These are phyloP conservation scores for Standfussiana lucernea DNA, from an alignment of 2,888 invertebrate genomes.

Conservation along the genomic window DNA sequence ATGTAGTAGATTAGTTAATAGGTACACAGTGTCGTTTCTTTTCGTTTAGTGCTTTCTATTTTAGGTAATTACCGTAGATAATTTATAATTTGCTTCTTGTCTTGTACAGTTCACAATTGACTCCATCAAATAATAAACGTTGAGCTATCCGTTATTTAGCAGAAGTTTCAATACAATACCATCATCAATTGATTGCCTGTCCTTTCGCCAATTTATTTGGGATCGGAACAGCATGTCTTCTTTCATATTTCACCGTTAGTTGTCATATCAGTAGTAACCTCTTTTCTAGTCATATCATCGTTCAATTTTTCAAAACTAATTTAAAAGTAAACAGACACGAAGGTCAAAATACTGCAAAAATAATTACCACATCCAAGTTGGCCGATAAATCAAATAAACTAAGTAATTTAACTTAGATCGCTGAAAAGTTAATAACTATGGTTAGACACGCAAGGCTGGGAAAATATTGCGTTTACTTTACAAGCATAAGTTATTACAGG, in stretches of 20 bases:
- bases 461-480: conserved; percentile 49
- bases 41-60: neutral
- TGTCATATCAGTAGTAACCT: neutral
- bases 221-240: neutral
- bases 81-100: neutral
- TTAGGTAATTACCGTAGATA: neutral
- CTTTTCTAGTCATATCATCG: neutral
- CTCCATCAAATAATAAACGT: neutral
- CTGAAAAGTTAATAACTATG: conserved; percentile 55
- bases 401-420: conserved; percentile 45
- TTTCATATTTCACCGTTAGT: neutral
- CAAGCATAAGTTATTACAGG: conserved; percentile 47
- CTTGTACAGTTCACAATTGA: neutral
- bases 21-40: neutral
- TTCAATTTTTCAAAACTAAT: neutral
- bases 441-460: conserved; percentile 47
- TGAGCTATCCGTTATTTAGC: neutral
- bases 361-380: conserved; percentile 43
- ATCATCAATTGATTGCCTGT: neutral
- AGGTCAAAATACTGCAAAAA: conserved; percentile 48
- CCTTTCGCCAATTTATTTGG: neutral
- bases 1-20: neutral
- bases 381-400: conserved; percentile 53
- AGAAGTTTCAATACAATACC: neutral
- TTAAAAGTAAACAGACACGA: conserved; percentile 42